Conservation (phyloP, 2,888 invertebrate species). For the Muschampia plurimacula region DNA sequence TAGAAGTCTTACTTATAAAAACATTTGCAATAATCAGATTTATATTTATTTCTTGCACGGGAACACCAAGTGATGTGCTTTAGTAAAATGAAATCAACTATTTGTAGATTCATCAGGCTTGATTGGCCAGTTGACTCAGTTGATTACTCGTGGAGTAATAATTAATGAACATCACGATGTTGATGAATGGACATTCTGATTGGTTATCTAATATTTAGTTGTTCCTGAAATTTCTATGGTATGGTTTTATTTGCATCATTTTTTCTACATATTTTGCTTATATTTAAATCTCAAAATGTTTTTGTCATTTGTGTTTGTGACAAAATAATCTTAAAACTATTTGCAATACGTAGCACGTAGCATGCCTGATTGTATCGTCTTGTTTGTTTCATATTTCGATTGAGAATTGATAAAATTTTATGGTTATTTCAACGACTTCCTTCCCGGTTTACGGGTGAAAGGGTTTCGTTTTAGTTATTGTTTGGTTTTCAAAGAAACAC, state of each 20-base stretch:
- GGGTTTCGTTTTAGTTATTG: not conserved
- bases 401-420: conserved; percentile 21
- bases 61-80: not conserved
- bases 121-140: conserved; percentile 50
- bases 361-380: not conserved
- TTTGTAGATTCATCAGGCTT: conserved; percentile 30
- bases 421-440: conserved; percentile 17
- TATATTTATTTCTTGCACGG: not conserved
- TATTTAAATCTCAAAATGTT: not conserved
- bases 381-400: not conserved
- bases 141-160: conserved; percentile 55
- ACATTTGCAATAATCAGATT: not conserved
- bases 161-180: conserved; percentile 51
- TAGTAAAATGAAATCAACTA: conserved; percentile 23
- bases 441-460: conserved; percentile 2
- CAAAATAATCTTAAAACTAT: too few species aligned
- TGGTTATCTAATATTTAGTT: conserved; percentile 28
- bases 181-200: conserved; percentile 48
- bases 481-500: not conserved
- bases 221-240: conserved; percentile 5
- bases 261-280: not conserved
- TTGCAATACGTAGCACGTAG: not conserved
- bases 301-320: too few species aligned
- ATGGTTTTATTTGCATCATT: not conserved
- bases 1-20: too few species aligned